phyloP scores from a whole-genome alignment of 2,113 vertebrate species.

The Rhinopomastus cyanomelas region DNA sequence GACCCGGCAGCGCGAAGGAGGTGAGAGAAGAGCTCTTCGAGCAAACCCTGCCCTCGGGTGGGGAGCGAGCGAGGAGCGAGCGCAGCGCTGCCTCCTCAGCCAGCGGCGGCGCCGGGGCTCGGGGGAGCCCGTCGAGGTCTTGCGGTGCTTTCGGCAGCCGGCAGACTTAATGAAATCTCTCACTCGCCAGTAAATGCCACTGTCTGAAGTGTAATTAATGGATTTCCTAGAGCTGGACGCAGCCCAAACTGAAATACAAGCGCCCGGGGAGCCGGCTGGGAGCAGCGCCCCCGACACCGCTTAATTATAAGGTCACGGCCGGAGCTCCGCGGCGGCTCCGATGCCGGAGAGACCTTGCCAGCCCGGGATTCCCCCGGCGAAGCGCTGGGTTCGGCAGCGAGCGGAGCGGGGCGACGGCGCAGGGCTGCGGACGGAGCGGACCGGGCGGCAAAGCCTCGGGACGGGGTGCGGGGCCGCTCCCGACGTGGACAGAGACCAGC shows the following conservation, averaged over 20 bases:
- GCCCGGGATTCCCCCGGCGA: neutral
- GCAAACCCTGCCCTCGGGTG: slow-evolving; percentile 9
- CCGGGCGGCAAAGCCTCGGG: neutral
- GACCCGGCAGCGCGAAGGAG: neutral
- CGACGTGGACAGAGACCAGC: fast-evolving
- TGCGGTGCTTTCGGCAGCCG: neutral
- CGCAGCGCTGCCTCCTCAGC: neutral
- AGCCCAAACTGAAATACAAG: slow-evolving; percentile 63
- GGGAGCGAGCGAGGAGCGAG: neutral
- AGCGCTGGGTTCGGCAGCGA: neutral
- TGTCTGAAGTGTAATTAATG: slow-evolving; percentile 67
- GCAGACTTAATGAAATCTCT: slow-evolving; percentile 53
- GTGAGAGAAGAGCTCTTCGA: neutral
- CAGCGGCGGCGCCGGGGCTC: neutral
- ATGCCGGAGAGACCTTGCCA: neutral
- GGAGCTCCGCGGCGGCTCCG: fast-evolving
- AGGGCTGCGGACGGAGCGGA: neutral
- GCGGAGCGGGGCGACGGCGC: neutral
- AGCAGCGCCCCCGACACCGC: slow-evolving; percentile 12
- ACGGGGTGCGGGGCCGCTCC: too few species aligned
- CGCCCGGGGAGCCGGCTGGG: slow-evolving; percentile 5
- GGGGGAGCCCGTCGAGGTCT: neutral
- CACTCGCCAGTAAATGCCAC: slow-evolving; percentile 59
- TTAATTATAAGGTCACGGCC: slow-evolving; percentile 55
- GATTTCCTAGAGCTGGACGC: slow-evolving; percentile 62